Evolutionary conservation across 2,888 invertebrate species (phyloP).

Genomic region (Cantharis flavilabris): DNA sequence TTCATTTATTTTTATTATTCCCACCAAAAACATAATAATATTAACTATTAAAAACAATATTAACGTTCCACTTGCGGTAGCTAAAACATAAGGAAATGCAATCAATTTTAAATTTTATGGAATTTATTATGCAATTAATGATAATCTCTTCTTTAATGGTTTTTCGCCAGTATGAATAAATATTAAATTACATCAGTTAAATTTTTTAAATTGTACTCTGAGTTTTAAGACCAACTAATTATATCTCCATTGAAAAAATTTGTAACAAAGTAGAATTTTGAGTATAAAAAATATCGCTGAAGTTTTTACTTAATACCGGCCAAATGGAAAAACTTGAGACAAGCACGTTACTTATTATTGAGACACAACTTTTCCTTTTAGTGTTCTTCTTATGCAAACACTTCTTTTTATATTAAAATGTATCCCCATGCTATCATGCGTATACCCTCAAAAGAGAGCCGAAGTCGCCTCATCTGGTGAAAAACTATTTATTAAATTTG

Average conservation of each 20-base stretch:
- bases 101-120: no score
- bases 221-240: no score
- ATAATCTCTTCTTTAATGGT: no score
- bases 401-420: neutral
- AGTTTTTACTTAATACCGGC: neutral
- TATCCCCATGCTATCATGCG: neutral
- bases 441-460: neutral
- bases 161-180: no score
- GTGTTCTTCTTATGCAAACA: neutral
- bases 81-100: neutral
- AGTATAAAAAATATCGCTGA: no score
- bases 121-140: no score
- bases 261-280: no score
- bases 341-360: neutral
- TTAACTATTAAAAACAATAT: slow-evolving; percentile 9
- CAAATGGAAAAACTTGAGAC: neutral
- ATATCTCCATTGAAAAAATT: no score
- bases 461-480: neutral
- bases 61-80: slow-evolving; percentile 1
- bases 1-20: neutral
- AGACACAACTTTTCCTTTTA: neutral
- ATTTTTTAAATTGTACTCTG: no score
- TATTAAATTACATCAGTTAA: no score
- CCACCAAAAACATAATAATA: slow-evolving; percentile 11
- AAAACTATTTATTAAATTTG: neutral